Base-by-base conservation (phyloP, 2,797 vertebrate species). In the Pelochelys cantorii region DNA sequence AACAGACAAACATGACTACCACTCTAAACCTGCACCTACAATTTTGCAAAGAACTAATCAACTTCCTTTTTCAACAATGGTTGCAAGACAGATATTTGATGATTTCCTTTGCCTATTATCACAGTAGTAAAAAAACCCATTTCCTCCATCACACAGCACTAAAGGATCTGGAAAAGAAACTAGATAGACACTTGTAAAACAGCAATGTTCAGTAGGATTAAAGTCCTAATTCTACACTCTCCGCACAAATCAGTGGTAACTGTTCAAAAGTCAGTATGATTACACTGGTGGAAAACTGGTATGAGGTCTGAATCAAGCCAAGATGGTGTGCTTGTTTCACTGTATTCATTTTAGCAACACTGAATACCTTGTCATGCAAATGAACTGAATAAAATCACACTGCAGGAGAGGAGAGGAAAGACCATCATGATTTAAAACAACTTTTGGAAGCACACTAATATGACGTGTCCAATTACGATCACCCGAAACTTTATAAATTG, bases 351-450 rank as follows among this genome's bases (percentile, higher is more conserved):
- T 93, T 83, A 90, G 94, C 88, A 96, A 96, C 92, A 94, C n/a
- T 18, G 91, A 94, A 95, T 82, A 53, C 93, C 90, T 62, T 95
- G 96, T 92, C 95, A 97, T 96, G 95, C 96, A 97, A 97, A 97
- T 96, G 96, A 96, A 94, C 96, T 92, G 94, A 94, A 90, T 92
- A 86, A 96, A 96, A 97, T 94, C 92, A 88, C 90, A 96, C 88
- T 86, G 92, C 54, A 93, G 53, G 53, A 96, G 85, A 97, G 89
- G 95, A 94, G 94, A 91, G 90, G 92, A 96, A 94, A 96, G 94
- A 96, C 92, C 96, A 96, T 92, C 91, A 94, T 97, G 96, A 97
- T 96, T 97, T 5, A 3, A 96, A 37, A 37, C 94, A 95, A 86
- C 11, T 90, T 96, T 95, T 95, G 96, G 95, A 97, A 96, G 95